A percentile compares a stretch with the other conserved stretches of the same genome.
Evolutionary conservation across 2,797 vertebrate species (phyloP).

Genomic region (Anguilla pacifica): DNA sequence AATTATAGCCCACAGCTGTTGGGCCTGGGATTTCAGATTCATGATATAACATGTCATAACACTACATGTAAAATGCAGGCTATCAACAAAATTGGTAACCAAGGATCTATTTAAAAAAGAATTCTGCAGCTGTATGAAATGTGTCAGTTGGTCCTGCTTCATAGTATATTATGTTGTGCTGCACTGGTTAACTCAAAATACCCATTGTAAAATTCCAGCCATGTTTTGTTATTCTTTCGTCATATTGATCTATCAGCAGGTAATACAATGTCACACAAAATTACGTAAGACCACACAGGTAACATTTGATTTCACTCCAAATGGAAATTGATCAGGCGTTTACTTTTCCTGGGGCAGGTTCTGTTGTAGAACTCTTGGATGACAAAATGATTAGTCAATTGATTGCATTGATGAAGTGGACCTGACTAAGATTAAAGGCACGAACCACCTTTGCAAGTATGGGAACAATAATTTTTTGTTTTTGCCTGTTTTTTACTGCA

Average conservation of each 20-base stretch:
- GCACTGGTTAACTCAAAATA: neutral
- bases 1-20: neutral
- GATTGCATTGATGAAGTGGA: neutral
- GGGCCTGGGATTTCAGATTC: neutral
- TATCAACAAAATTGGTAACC: neutral
- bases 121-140: neutral
- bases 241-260: neutral
- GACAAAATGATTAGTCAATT: neutral
- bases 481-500: neutral
- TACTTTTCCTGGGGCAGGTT: neutral
- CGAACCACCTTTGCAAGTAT: neutral
- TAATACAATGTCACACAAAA: neutral
- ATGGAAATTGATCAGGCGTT: neutral
- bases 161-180: neutral
- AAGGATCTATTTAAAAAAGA: neutral
- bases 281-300: neutral
- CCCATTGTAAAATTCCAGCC: neutral
- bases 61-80: neutral
- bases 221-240: neutral
- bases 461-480: neutral
- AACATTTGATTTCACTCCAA: neutral
- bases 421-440: conserved; percentile 10
- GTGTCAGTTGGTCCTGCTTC: neutral
- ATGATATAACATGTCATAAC: neutral
- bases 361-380: neutral